phyloP scores from a whole-genome alignment of 2,888 invertebrate genomes.

The Cephalotes varians region DNA sequence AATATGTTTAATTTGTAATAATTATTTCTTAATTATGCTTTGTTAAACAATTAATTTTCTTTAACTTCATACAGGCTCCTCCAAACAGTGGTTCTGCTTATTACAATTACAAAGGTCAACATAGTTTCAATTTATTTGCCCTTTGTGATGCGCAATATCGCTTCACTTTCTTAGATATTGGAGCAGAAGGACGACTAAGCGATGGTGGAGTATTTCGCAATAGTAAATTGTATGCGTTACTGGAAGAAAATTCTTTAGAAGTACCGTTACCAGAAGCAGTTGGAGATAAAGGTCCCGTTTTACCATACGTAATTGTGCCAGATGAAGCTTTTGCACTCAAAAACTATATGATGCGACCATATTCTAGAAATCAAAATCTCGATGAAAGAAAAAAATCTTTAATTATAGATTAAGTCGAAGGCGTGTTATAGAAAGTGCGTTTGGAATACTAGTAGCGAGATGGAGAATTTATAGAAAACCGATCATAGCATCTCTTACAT shows the following conservation, averaged over 20 bases:
- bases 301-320: neutral
- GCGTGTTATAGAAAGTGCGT: neutral
- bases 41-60: too few species aligned
- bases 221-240: neutral
- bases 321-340: neutral
- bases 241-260: neutral
- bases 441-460: neutral
- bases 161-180: neutral
- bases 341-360: conserved; percentile 5
- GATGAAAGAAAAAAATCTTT: neutral
- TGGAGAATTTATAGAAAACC: neutral
- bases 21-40: too few species aligned
- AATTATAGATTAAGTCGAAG: conserved; percentile 5
- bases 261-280: neutral
- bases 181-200: neutral
- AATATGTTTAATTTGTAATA: too few species aligned
- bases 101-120: neutral
- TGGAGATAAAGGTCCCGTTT: neutral
- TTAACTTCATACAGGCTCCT: too few species aligned
- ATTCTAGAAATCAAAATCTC: neutral
- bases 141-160: neutral
- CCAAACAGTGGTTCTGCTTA: neutral
- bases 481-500: neutral
- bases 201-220: neutral
- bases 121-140: neutral